These are phyloP conservation scores for Charina bottae DNA, from an alignment of 2,113 vertebrate species.

Conservation along the genomic window DNA sequence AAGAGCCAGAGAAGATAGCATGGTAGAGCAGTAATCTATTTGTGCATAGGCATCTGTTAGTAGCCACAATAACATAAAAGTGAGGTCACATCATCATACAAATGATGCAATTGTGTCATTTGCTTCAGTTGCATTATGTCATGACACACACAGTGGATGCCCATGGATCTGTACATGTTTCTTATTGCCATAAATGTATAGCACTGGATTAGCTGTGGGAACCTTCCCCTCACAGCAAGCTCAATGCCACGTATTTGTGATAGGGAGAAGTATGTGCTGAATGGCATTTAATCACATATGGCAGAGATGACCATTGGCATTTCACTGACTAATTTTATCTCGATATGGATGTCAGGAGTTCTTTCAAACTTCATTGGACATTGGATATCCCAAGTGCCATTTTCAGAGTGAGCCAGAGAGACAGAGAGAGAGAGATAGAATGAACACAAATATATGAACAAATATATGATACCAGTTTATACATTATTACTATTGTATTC, in stretches of 20 bases:
- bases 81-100: neutral
- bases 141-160: neutral
- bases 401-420: neutral
- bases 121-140: neutral
- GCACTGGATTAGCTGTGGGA: neutral
- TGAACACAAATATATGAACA: too few species aligned
- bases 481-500: neutral
- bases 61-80: neutral
- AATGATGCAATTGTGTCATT: neutral
- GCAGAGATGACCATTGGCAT: neutral
- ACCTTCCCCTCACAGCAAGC: neutral
- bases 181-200: neutral
- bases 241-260: neutral
- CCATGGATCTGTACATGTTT: neutral
- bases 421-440: neutral
- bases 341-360: neutral
- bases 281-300: neutral
- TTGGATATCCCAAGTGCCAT: neutral
- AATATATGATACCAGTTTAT: neutral
- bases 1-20: neutral
- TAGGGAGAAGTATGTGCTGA: neutral
- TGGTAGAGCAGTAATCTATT: neutral
- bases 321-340: neutral
- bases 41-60: neutral
- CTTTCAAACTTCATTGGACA: neutral